phyloP scores from a whole-genome alignment of 2,888 invertebrate species.

The Eristalinus sepulchralis region DNA sequence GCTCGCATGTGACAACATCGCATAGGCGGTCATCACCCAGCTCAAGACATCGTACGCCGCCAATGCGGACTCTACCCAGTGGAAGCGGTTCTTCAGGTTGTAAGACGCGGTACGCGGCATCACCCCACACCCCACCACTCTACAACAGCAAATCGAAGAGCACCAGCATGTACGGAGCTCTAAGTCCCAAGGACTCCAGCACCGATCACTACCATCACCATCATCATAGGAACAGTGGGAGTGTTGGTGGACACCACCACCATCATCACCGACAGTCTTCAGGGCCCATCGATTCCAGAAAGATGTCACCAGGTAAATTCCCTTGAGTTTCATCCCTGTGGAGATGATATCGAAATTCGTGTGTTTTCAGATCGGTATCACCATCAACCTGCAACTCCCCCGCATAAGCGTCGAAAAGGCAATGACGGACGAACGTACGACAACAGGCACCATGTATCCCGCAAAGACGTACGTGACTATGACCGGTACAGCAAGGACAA shows the following conservation, averaged over 20 bases:
- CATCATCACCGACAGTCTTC: conserved; percentile 76
- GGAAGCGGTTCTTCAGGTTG: conserved; percentile 49
- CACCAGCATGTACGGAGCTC: conserved; percentile 36
- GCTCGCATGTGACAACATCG: conserved; percentile 64
- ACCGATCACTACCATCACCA: conserved; percentile 74
- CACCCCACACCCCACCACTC: conserved; percentile 81
- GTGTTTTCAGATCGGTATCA: conserved; percentile 77
- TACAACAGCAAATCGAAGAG: conserved; percentile 72
- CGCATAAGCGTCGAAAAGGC: conserved; percentile 79
- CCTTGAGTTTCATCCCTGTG: background rate
- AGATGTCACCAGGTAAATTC: conserved; percentile 78
- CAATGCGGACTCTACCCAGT: conserved; percentile 72
- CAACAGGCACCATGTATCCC: conserved; percentile 57
- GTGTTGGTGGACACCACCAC: conserved; percentile 73
- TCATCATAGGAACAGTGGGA: conserved; percentile 65
- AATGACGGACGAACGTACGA: conserved; percentile 74
- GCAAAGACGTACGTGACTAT: conserved; percentile 74
- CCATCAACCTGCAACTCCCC: conserved; percentile 78
- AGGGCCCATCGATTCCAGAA: conserved; percentile 74
- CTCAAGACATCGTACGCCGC: conserved; percentile 72
- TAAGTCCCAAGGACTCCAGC: conserved; percentile 66
- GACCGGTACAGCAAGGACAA: conserved; percentile 78
- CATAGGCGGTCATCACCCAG: conserved; percentile 68
- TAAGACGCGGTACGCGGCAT: conserved; percentile 75
- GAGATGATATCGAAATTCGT: background rate